A percentile compares a stretch with the other conserved stretches of the same genome.
These are phyloP conservation scores for Papilio polyxenes DNA, from an alignment of 1,140 invertebrate genomes.

Conservation along the genomic window DNA sequence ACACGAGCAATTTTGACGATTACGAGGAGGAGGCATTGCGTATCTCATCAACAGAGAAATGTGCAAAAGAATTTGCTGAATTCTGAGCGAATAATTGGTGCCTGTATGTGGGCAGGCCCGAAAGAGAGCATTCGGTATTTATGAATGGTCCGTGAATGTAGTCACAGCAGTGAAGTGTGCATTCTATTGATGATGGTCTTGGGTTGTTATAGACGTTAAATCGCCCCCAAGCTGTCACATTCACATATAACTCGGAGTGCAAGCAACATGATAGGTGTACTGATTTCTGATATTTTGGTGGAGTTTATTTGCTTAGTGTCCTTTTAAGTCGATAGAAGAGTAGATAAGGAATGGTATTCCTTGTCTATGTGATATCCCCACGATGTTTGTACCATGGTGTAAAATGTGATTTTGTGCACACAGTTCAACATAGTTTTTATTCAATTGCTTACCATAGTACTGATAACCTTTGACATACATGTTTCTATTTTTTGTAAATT, in stretches of 20 bases:
- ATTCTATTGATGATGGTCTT: slow-evolving; percentile 55
- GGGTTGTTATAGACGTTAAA: slow-evolving; percentile 69
- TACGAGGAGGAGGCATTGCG: slow-evolving; percentile 98
- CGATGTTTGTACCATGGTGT: slow-evolving; percentile 30
- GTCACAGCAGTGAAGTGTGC: slow-evolving; percentile 59
- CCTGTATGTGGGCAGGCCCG: slow-evolving; percentile 64
- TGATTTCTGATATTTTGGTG: slow-evolving; percentile 74
- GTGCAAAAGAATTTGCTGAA: slow-evolving; percentile 98
- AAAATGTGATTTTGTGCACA: slow-evolving; percentile 8
- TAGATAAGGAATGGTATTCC: slow-evolving; percentile 47
- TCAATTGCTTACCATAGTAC: slow-evolving; percentile 13
- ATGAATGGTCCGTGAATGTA: slow-evolving; percentile 70
- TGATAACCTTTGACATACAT: slow-evolving; percentile 65
- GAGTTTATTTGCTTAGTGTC: slow-evolving; percentile 76
- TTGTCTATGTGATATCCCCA: slow-evolving; percentile 62
- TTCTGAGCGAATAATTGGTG: slow-evolving; percentile 86
- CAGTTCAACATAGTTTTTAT: slow-evolving; percentile 10
- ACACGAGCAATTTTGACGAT: slow-evolving; percentile 99
- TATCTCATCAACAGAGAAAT: slow-evolving; percentile 98
- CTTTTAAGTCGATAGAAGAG: slow-evolving; percentile 55
- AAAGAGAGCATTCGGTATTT: slow-evolving; percentile 71
- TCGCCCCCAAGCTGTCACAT: slow-evolving; percentile 57
- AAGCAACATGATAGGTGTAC: slow-evolving; percentile 65
- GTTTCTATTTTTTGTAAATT: slow-evolving; percentile 66
- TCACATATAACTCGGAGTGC: slow-evolving; percentile 62